A percentile compares a stretch with the other conserved stretches of the same genome.
Evolutionary conservation across 2,113 vertebrate species (phyloP).

Genomic region (Aldabrachelys gigantea): DNA sequence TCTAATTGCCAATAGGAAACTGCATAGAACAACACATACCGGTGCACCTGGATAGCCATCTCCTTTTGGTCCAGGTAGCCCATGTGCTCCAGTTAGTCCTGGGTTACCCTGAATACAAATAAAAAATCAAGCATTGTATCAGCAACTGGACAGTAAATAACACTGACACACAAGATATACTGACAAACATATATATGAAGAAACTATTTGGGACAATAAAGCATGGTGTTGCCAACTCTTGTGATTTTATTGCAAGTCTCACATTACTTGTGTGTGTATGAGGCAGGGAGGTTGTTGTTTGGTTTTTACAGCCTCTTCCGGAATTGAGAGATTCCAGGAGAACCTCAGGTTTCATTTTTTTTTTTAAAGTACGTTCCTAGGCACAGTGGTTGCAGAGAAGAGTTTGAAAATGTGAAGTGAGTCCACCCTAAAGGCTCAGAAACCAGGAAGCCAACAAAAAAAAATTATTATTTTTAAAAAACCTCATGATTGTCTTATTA

Average conservation of each 20-base stretch:
- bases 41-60: constrained; percentile 82
- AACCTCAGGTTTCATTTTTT: neutral
- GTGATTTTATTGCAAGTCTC: neutral
- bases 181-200: neutral
- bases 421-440: neutral
- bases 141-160: neutral
- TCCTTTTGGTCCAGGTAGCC: constrained; percentile 81
- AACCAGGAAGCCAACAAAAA: neutral
- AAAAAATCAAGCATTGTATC: neutral
- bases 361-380: neutral
- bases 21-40: constrained; percentile 71
- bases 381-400: neutral
- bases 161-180: neutral
- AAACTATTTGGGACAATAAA: neutral
- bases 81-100: constrained; percentile 76
- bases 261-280: neutral
- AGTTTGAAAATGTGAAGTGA: neutral
- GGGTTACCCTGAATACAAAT: constrained; percentile 63
- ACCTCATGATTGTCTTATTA: neutral
- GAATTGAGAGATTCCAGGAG: neutral
- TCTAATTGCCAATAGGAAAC: neutral
- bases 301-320: fast-evolving
- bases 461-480: neutral
- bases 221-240: neutral
- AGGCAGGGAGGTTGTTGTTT: neutral